These are phyloP conservation scores for Hyla sarda DNA, from an alignment of 2,113 vertebrate species.

Conservation along the genomic window DNA sequence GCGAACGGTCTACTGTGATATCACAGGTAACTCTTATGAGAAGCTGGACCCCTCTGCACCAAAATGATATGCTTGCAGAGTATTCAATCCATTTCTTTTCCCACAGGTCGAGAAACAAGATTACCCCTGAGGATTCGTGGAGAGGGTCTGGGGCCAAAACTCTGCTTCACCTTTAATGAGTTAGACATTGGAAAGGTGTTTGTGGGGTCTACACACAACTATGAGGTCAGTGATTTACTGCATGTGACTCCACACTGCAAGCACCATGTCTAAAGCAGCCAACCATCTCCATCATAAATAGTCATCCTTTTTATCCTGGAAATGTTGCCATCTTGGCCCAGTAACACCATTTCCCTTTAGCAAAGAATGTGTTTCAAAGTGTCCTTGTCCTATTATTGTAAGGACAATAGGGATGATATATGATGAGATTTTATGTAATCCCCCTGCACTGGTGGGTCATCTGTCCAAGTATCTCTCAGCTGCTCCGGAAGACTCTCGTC, in stretches of 20 bases:
- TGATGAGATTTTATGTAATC: background rate
- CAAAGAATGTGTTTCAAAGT: too few species aligned
- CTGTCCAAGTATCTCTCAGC: background rate
- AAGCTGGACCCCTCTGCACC: too few species aligned
- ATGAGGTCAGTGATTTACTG: slow-evolving; percentile 75
- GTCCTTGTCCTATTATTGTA: too few species aligned
- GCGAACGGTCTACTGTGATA: slow-evolving; percentile 79
- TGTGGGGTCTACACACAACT: slow-evolving; percentile 70
- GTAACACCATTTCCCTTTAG: too few species aligned
- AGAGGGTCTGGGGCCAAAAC: slow-evolving; percentile 80
- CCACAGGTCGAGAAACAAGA: slow-evolving; percentile 76
- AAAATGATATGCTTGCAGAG: background rate
- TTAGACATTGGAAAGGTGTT: slow-evolving; percentile 80
- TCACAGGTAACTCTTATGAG: slow-evolving; percentile 76
- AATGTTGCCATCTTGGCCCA: too few species aligned
- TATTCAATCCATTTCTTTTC: background rate
- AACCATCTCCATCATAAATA: too few species aligned
- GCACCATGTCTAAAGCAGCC: too few species aligned
- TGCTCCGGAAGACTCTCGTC: too few species aligned
- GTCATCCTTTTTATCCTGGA: too few species aligned
- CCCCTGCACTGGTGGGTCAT: background rate
- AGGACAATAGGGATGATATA: background rate
- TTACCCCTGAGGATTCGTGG: slow-evolving; percentile 80
- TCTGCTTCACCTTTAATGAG: slow-evolving; percentile 73
- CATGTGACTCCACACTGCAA: too few species aligned